phyloP scores from a whole-genome alignment of 2,113 vertebrate genomes.

The Procavia capensis region DNA sequence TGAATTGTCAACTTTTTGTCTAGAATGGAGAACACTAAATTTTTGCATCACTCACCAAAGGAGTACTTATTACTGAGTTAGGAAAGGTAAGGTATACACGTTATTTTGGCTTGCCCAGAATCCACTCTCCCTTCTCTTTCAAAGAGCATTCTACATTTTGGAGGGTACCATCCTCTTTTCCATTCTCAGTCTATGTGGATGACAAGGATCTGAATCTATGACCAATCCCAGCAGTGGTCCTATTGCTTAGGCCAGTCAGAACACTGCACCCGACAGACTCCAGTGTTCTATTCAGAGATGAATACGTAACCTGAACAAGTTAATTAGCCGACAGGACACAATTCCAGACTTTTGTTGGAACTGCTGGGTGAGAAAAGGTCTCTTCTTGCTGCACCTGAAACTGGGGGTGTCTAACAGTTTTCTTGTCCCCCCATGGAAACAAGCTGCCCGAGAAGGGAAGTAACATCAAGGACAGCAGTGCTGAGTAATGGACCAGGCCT shows the following conservation, averaged over 20 bases:
- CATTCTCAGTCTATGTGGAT: neutral
- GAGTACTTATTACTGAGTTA: neutral
- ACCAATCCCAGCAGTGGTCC: neutral
- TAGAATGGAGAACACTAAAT: neutral
- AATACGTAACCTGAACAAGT: neutral
- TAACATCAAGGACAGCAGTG: neutral
- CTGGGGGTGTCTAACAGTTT: neutral
- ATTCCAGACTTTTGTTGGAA: neutral
- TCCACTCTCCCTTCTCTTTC: neutral
- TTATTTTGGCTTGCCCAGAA: neutral
- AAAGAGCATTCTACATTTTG: rapidly evolving
- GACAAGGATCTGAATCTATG: neutral
- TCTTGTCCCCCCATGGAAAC: neutral
- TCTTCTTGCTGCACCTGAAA: neutral
- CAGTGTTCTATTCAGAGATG: neutral
- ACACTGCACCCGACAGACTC: no score
- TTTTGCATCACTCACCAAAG: neutral
- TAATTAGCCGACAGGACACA: neutral
- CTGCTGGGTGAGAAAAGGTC: neutral
- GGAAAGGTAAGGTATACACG: neutral
- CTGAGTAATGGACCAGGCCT: rapidly evolving
- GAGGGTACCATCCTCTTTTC: neutral
- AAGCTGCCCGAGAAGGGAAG: neutral
- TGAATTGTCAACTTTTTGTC: neutral
- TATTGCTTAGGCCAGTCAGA: neutral